These are phyloP conservation scores for Platyscapa corneri DNA, from an alignment of 1,140 invertebrate genomes.

Conservation along the genomic window DNA sequence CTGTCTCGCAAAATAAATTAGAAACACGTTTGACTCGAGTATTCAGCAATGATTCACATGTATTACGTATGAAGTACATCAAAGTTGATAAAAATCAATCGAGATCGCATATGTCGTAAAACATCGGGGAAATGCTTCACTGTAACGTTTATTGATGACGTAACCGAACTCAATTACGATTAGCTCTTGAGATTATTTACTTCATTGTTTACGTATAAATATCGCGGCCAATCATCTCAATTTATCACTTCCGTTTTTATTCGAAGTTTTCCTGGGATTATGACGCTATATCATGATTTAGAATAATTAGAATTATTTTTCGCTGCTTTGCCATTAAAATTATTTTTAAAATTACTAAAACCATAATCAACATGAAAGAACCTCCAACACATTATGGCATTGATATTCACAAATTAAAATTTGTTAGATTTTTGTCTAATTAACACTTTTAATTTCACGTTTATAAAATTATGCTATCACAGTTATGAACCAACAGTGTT, in stretches of 20 bases:
- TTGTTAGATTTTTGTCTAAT: background rate
- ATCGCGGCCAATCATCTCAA: slow-evolving; percentile 9
- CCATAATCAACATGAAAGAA: background rate
- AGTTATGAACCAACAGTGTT: background rate
- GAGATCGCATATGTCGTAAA: background rate
- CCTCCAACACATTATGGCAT: background rate
- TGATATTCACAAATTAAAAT: background rate
- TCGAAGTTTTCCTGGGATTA: background rate
- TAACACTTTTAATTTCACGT: background rate
- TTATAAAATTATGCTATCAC: background rate
- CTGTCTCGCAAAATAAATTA: background rate
- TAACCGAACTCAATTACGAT: background rate
- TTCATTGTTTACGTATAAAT: slow-evolving; percentile 1
- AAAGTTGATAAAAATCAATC: background rate
- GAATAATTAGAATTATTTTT: background rate
- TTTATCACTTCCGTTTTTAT: slow-evolving; percentile 27
- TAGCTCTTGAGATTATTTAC: background rate
- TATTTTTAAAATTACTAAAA: background rate
- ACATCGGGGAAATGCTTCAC: slow-evolving; percentile 22
- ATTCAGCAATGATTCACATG: slow-evolving; percentile 17
- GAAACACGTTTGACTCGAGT: background rate
- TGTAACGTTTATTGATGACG: background rate
- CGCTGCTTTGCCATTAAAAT: background rate
- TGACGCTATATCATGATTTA: background rate
- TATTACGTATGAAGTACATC: background rate